Percentiles rank a stretch among this genome's conserved stretches.
Evolutionary conservation across 2,797 vertebrate species (phyloP).

Genomic region (Phrynocephalus forsythii): DNA sequence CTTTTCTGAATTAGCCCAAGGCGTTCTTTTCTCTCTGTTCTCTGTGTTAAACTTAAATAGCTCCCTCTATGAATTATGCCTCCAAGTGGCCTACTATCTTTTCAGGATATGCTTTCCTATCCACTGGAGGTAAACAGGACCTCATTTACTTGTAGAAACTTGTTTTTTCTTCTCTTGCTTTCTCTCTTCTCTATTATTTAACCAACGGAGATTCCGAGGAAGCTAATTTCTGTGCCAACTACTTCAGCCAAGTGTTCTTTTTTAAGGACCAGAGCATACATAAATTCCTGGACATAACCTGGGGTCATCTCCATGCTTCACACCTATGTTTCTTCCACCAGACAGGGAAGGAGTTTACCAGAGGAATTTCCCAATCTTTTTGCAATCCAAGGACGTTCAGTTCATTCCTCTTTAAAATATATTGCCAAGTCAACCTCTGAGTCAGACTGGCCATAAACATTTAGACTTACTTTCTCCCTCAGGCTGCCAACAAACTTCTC

Average conservation of each 20-base stretch:
- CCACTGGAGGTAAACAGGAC: too few relatives aligned
- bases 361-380: neutral
- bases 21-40: too few relatives aligned
- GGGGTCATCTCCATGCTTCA: neutral
- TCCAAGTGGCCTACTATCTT: too few relatives aligned
- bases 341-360: neutral
- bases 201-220: neutral
- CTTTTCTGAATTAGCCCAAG: too few relatives aligned
- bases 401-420: conserved; percentile 8
- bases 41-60: too few relatives aligned
- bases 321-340: neutral
- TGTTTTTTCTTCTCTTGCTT: neutral
- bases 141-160: neutral
- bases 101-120: too few relatives aligned
- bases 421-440: conserved; percentile 14
- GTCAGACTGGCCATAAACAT: conserved; percentile 1
- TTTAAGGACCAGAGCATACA: neutral
- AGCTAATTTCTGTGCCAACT: neutral
- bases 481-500: neutral
- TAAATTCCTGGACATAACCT: neutral
- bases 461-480: neutral
- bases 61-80: too few relatives aligned
- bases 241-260: neutral
- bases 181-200: too few relatives aligned
- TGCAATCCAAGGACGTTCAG: neutral